Base-by-base conservation (phyloP, 2,113 vertebrate species). In the Coturnix japonica region DNA sequence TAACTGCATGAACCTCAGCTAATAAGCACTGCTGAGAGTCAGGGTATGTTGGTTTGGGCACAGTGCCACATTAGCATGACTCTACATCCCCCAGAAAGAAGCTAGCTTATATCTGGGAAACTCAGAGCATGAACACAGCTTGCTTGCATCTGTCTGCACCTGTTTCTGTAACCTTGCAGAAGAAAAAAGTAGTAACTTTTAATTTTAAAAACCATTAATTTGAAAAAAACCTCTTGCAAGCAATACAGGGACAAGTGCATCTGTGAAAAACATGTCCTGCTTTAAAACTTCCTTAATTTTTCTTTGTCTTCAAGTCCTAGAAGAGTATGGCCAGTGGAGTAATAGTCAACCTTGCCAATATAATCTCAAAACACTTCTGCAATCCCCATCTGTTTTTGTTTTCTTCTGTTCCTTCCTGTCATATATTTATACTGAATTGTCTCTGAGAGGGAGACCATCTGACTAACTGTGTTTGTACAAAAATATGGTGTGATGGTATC, bases 21-120 rank as follows among this genome's bases (percentile, higher is more conserved):
- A 91, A 91, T 80, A 91, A 91, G 71, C 75, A 46, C 51, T 89
- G 72, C 87, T 80, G 87, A 80, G 89, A 92, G 56, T 59, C 74
- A 85, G 84, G 25, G 49, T 85, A 73, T 93, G 85, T 91, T 92
- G 66, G 71, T 85, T 95, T 92, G 91, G 94, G 93, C 90, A 89
- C 61, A 33, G 54, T 92, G 95, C 93, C 93, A 92, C 33, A 59
- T 72, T 77, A 81, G 28, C 60, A 43, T 80, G 67, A 82, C 51
- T 92, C 70, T 85, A 37, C 37, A 54, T 82, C 71, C 93, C 94
- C 81, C 78, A 94, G 67, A 82, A 1, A 1, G 74, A 64, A 80
- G 79, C 54, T 70, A 81, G 54, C 39, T 41, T 69, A 49, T 63
- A 33, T 70, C 89, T 95, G 81, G 75, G 81, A 71, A 89, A 67